These are phyloP conservation scores for Sorex fumeus DNA, from an alignment of 2,113 vertebrate species.

Conservation along the genomic window DNA sequence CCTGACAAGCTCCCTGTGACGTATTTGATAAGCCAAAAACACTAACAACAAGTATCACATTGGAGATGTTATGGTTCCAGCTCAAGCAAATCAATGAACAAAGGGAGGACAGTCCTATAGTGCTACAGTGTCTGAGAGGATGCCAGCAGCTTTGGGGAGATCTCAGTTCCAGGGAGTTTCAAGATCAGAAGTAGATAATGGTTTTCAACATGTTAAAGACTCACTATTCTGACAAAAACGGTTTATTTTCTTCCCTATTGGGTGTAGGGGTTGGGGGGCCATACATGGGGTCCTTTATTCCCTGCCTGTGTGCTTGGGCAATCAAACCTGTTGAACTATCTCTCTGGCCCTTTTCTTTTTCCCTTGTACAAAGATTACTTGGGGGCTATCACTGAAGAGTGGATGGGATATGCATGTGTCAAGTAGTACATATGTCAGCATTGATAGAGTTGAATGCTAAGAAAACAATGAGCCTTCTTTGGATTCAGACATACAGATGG, in stretches of 20 bases:
- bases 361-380: not conserved
- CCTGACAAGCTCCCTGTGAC: no score
- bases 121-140: not conserved
- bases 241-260: not conserved
- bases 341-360: no score
- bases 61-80: no score
- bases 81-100: no score
- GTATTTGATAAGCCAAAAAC: no score
- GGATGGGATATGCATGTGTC: not conserved
- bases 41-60: no score
- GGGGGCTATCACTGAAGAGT: not conserved
- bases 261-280: no score
- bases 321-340: no score
- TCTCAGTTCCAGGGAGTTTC: not conserved
- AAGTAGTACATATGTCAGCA: not conserved
- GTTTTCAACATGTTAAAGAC: not conserved
- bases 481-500: not conserved
- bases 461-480: not conserved
- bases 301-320: no score
- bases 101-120: no score
- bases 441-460: not conserved
- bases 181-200: not conserved
- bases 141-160: not conserved
- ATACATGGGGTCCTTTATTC: no score
- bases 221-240: not conserved